Percentiles rank a stretch among this genome's conserved stretches.
Evolutionary conservation across 2,113 vertebrate genomes (phyloP).

Genomic region (human): DNA sequence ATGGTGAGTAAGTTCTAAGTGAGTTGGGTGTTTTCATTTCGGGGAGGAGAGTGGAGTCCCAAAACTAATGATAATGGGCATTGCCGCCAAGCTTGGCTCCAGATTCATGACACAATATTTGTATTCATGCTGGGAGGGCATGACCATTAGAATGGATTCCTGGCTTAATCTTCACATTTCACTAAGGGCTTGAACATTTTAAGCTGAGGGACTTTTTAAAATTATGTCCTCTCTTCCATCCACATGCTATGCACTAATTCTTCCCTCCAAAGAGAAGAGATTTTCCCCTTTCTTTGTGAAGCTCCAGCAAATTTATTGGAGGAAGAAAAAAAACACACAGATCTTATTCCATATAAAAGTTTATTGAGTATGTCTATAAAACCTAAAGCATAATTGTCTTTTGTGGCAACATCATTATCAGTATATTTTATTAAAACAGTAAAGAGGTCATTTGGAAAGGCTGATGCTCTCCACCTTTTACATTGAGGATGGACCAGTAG

Average conservation of each 20-base stretch:
- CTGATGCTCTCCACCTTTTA: not conserved
- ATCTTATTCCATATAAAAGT: not conserved
- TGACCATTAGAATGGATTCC: conserved; percentile 89
- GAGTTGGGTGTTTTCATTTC: not conserved
- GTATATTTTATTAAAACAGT: not conserved
- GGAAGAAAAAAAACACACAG: not conserved
- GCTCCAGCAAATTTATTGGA: not conserved
- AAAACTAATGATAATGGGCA: not conserved
- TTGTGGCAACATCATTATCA: not conserved
- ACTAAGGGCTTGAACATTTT: conserved; percentile 64
- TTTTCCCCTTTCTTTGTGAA: not conserved
- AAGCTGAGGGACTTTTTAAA: not conserved
- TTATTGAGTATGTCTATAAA: not conserved
- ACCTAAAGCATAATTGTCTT: not conserved
- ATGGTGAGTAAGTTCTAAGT: conserved; percentile 87
- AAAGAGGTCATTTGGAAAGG: conserved; percentile 33
- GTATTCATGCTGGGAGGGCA: conserved; percentile 77
- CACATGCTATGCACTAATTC: not conserved
- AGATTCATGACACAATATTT: conserved; percentile 80
- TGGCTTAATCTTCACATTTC: conserved; percentile 88
- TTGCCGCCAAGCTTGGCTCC: not conserved
- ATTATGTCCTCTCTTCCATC: not conserved
- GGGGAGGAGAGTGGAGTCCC: too few relatives aligned
- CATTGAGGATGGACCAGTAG: not conserved
- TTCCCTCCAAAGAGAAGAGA: not conserved